phyloP scores from a whole-genome alignment of 2,797 vertebrate species.

The Syngnathus rostellatus region DNA sequence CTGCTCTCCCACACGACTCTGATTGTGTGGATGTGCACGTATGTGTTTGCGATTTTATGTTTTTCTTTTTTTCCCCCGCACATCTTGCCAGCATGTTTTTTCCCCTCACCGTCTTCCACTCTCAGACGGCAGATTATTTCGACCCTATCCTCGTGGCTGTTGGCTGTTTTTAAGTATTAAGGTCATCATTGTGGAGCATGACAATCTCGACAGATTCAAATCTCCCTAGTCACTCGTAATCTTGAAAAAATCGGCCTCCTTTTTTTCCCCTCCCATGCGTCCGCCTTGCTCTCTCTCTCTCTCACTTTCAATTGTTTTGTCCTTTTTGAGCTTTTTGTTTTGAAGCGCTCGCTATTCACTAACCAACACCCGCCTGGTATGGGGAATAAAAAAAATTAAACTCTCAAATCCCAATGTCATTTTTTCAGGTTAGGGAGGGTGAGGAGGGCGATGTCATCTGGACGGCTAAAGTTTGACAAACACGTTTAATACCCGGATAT shows the following conservation, averaged over 20 bases:
- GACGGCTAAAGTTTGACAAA: not conserved
- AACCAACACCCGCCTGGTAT: not conserved
- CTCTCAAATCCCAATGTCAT: not conserved
- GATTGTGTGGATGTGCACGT: not conserved
- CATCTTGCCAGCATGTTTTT: not conserved
- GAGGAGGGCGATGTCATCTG: not conserved
- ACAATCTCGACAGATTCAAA: slow-evolving; percentile 31
- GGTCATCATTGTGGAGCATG: slow-evolving; percentile 39
- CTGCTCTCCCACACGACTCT: slow-evolving; percentile 43
- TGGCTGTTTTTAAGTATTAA: slow-evolving; percentile 43
- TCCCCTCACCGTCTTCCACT: not conserved
- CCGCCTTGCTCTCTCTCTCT: slow-evolving; percentile 4
- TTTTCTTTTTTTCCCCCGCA: too few species aligned
- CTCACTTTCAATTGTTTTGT: slow-evolving; percentile 26
- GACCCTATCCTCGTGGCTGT: not conserved
- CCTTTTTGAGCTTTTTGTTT: slow-evolving; percentile 14
- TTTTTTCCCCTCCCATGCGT: not conserved
- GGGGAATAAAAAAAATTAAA: not conserved
- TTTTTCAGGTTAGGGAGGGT: not conserved
- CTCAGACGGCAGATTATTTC: not conserved
- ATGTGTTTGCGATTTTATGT: too few species aligned
- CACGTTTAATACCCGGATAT: not conserved
- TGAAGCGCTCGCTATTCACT: not conserved
- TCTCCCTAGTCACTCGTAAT: slow-evolving; percentile 42
- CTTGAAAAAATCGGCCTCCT: slow-evolving; percentile 35